Percentiles rank a stretch among this genome's conserved stretches.
Conservation (phyloP, 2,113 vertebrate species). For the Thalassoma bifasciatum region DNA sequence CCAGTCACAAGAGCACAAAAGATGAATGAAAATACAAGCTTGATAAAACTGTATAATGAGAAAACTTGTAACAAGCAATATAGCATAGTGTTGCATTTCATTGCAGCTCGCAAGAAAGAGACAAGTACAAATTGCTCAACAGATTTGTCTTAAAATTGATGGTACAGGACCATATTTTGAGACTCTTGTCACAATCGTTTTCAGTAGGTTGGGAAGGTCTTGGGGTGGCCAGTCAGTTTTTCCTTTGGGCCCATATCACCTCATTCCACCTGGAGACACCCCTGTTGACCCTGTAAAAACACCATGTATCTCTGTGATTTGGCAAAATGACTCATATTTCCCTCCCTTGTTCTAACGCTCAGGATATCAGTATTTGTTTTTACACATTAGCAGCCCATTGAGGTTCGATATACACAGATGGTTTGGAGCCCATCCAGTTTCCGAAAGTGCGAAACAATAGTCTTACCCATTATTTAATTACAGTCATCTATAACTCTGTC, state of each 20-base stretch:
- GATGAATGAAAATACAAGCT: too few relatives aligned
- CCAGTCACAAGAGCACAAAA: too few relatives aligned
- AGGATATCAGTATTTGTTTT: conserved; percentile 80
- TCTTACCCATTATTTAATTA: conserved; percentile 68
- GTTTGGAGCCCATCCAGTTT: conserved; percentile 73
- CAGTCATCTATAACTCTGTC: conserved; percentile 74
- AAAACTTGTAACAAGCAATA: too few relatives aligned
- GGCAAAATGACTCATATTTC: conserved; percentile 43
- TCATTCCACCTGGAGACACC: neutral
- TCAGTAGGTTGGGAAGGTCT: too few relatives aligned
- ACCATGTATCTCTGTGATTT: conserved; percentile 58
- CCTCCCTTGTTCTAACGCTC: conserved; percentile 52
- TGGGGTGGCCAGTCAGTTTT: too few relatives aligned
- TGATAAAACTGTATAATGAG: too few relatives aligned
- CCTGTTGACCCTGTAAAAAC: conserved; percentile 67
- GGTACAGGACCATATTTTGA: too few relatives aligned
- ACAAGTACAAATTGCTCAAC: too few relatives aligned
- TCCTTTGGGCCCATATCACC: neutral
- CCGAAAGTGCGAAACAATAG: conserved; percentile 68
- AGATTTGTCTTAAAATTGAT: too few relatives aligned
- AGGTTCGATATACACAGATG: conserved; percentile 75
- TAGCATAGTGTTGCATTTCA: too few relatives aligned
- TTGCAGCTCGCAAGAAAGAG: too few relatives aligned
- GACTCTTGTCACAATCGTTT: too few relatives aligned
- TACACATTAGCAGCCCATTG: conserved; percentile 66